phyloP scores from a whole-genome alignment of 2,888 invertebrate genomes.

The Endotricha flammealis region DNA sequence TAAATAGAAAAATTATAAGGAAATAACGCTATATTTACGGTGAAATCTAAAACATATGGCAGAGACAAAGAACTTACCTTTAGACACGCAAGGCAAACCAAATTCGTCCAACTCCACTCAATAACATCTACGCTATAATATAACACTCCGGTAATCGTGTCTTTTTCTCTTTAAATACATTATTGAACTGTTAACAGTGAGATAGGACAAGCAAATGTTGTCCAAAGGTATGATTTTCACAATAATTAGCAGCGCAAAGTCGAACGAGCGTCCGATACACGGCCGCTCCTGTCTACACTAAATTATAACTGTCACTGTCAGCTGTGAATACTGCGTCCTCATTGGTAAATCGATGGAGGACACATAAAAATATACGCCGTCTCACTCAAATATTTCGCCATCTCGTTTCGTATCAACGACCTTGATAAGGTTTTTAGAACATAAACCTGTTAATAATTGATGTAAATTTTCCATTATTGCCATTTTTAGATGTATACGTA shows the following conservation, averaged over 20 bases:
- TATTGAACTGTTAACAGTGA: slow-evolving; percentile 69
- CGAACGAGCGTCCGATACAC: slow-evolving; percentile 48
- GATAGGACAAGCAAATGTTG: slow-evolving; percentile 65
- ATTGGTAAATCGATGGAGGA: slow-evolving; percentile 75
- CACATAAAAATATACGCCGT: slow-evolving; percentile 39
- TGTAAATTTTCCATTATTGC: slow-evolving; percentile 9
- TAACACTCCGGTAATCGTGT: slow-evolving; percentile 72
- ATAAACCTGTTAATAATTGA: slow-evolving; percentile 23
- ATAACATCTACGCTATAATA: slow-evolving; percentile 74
- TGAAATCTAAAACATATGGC: slow-evolving; percentile 54
- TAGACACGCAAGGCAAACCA: slow-evolving; percentile 46
- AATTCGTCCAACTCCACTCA: slow-evolving; percentile 56
- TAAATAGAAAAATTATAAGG: neutral
- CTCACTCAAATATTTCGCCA: slow-evolving; percentile 34
- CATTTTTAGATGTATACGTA: neutral
- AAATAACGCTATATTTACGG: slow-evolving; percentile 15
- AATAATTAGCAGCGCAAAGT: slow-evolving; percentile 31
- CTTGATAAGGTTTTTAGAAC: slow-evolving; percentile 44
- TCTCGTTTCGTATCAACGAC: slow-evolving; percentile 54
- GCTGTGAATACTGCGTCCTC: slow-evolving; percentile 59
- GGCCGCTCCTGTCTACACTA: slow-evolving; percentile 58
- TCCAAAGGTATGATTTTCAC: slow-evolving; percentile 55
- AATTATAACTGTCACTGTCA: slow-evolving; percentile 45
- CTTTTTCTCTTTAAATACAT: slow-evolving; percentile 77
- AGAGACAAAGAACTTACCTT: slow-evolving; percentile 54